Conservation (phyloP, 2,888 invertebrate genomes). For the Stegophylla sp. region DNA sequence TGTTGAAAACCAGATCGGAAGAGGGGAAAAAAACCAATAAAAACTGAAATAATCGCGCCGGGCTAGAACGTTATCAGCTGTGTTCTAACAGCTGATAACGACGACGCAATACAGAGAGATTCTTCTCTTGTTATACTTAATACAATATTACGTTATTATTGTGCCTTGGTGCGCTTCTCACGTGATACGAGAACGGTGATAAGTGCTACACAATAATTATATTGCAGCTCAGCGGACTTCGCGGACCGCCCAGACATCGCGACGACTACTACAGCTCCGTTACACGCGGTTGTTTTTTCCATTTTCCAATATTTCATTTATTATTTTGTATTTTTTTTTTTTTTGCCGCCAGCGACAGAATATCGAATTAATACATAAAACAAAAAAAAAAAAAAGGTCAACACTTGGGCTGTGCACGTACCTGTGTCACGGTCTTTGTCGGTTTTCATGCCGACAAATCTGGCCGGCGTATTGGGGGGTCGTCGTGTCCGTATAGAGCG, state of each 20-base stretch:
- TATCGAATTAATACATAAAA: too few relatives aligned
- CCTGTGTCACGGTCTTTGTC: conserved; percentile 56
- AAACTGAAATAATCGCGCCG: background rate
- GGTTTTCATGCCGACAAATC: conserved; percentile 59
- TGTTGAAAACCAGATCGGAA: background rate
- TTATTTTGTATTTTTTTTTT: background rate
- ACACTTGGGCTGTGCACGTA: conserved; percentile 20
- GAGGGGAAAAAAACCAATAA: background rate
- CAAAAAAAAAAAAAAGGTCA: background rate
- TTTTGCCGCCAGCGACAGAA: background rate
- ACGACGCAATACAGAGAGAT: too few relatives aligned
- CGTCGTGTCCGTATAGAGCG: too few relatives aligned
- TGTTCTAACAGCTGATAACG: too few relatives aligned
- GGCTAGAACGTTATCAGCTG: too few relatives aligned
- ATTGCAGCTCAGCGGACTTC: background rate
- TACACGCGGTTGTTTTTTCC: conserved; percentile 12
- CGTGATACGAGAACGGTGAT: too few relatives aligned
- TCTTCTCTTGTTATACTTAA: too few relatives aligned
- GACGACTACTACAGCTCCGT: conserved; percentile 21
- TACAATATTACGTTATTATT: too few relatives aligned
- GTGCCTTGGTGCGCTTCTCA: too few relatives aligned
- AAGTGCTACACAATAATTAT: too few relatives aligned
- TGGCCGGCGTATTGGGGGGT: conserved; percentile 51
- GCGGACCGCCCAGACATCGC: conserved; percentile 18
- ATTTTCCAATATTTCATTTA: background rate